A percentile compares a stretch with the other conserved stretches of the same genome.
These are phyloP conservation scores for Anarrhichthys ocellatus DNA, from an alignment of 2,113 vertebrate genomes.

Conservation along the genomic window DNA sequence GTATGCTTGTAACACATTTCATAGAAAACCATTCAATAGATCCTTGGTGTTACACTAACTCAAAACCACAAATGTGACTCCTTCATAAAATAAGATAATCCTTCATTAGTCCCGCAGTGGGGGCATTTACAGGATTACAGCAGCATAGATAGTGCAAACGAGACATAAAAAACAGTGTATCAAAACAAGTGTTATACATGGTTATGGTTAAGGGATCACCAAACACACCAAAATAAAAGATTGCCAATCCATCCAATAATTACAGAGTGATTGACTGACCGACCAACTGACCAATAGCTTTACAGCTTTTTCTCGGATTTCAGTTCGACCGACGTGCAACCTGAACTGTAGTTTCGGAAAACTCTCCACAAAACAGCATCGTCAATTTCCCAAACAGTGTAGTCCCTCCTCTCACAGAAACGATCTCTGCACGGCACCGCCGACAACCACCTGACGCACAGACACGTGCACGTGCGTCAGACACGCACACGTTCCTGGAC, in stretches of 20 bases:
- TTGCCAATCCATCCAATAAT: not conserved
- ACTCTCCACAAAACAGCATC: too few relatives aligned
- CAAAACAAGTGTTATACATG: too few relatives aligned
- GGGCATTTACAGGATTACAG: too few relatives aligned
- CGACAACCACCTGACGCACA: not conserved
- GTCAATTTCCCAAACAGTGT: not conserved
- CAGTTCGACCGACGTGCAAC: not conserved
- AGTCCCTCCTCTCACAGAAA: accelerated
- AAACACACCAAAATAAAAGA: not conserved
- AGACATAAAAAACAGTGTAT: too few relatives aligned
- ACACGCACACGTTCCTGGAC: not conserved
- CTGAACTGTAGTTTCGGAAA: not conserved
- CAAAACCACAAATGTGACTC: too few relatives aligned
- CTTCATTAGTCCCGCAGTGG: too few relatives aligned
- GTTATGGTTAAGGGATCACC: not conserved
- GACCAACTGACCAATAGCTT: not conserved
- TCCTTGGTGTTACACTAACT: too few relatives aligned
- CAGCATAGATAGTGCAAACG: too few relatives aligned
- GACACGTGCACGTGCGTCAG: not conserved
- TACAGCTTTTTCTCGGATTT: too few relatives aligned
- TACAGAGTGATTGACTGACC: not conserved
- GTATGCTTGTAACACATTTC: too few relatives aligned
- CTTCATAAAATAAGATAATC: too few relatives aligned
- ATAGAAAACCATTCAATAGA: too few relatives aligned
- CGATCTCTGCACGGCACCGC: not conserved